These are phyloP conservation scores for Pachymerium ferrugineum DNA, from an alignment of 2,888 invertebrate species.

Conservation along the genomic window DNA sequence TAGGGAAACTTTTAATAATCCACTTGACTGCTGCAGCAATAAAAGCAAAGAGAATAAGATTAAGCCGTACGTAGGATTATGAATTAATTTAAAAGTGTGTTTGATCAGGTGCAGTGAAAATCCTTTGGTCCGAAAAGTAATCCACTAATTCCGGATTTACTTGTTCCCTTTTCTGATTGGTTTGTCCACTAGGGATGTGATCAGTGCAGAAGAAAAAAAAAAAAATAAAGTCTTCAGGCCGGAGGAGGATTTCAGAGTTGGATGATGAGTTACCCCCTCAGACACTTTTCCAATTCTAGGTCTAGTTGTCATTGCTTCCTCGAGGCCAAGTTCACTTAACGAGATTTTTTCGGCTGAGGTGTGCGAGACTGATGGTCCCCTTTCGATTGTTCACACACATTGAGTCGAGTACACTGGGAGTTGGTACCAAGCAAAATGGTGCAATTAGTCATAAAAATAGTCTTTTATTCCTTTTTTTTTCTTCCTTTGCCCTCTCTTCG, in stretches of 20 bases:
- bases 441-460: slow-evolving; percentile 6
- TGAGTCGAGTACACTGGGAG: not conserved
- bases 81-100: not conserved
- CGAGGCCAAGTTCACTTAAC: not conserved
- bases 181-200: not conserved
- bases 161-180: not conserved
- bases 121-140: not conserved
- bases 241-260: not conserved
- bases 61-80: not conserved
- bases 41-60: not conserved
- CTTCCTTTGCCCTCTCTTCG: not conserved
- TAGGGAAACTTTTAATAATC: no score
- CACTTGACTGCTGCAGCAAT: not conserved
- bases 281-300: no score
- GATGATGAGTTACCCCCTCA: not conserved
- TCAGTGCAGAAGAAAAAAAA: not conserved
- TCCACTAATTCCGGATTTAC: slow-evolving; percentile 12
- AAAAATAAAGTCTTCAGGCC: not conserved
- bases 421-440: not conserved
- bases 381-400: not conserved
- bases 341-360: not conserved
- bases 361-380: no score
- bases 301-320: not conserved
- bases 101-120: not conserved
- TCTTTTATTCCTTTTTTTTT: no score